Conservation (phyloP, 2,113 vertebrate genomes). For the Cinclus cinclus region DNA sequence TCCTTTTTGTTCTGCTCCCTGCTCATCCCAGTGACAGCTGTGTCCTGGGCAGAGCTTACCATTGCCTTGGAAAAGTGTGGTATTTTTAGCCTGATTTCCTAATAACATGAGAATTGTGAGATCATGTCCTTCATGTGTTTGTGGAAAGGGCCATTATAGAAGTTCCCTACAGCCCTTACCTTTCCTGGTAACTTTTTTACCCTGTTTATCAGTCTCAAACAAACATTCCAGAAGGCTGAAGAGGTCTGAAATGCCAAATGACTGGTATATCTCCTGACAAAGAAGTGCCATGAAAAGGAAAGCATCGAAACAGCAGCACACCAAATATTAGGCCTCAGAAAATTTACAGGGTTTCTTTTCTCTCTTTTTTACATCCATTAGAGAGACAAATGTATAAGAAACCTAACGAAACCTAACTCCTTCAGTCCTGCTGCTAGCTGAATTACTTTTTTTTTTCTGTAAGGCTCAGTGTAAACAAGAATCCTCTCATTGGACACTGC, state of each 20-base stretch:
- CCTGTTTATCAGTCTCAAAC: neutral
- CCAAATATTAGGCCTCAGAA: neutral
- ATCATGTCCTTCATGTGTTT: neutral
- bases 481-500: neutral
- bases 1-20: conserved; percentile 6
- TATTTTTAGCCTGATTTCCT: conserved; percentile 40
- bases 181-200: neutral
- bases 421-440: neutral
- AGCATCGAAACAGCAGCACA: neutral
- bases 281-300: neutral
- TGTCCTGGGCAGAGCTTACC: neutral
- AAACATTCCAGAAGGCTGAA: neutral
- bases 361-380: neutral
- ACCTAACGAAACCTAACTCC: neutral
- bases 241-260: neutral
- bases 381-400: neutral
- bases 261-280: neutral
- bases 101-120: neutral
- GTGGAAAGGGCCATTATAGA: neutral
- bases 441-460: neutral
- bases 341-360: neutral
- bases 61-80: conserved; percentile 1
- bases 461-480: neutral
- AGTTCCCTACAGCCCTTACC: neutral
- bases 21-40: conserved; percentile 4